A percentile compares a stretch with the other conserved stretches of the same genome.
phyloP scores from a whole-genome alignment of 1,140 invertebrate genomes.

The Zophobas morio region DNA sequence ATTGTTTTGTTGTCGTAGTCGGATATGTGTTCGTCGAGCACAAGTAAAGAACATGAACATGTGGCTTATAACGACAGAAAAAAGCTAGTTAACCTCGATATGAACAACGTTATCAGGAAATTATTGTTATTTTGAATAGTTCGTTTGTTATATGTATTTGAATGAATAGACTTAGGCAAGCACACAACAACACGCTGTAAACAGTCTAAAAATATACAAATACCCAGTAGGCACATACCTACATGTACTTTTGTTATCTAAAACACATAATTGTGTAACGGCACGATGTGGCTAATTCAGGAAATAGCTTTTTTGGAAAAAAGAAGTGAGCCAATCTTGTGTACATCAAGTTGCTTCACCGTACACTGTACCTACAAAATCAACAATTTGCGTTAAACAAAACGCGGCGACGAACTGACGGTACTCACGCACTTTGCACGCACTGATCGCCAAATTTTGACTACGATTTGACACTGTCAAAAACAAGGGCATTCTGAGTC shows the following conservation, averaged over 20 bases:
- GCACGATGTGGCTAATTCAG: not conserved
- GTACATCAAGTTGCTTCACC: not conserved
- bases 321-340: not conserved
- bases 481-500: constrained; percentile 10
- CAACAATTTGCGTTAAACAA: not conserved
- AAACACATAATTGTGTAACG: constrained; percentile 34
- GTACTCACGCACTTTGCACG: not conserved
- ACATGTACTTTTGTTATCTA: constrained; percentile 27
- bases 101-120: not conserved
- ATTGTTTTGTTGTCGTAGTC: constrained; percentile 16
- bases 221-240: not conserved
- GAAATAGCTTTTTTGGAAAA: constrained; percentile 12
- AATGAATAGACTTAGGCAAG: not conserved
- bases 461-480: not conserved
- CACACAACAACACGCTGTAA: not conserved
- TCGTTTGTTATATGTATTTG: not conserved
- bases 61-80: not conserved
- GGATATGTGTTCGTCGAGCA: not conserved
- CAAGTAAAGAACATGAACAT: not conserved
- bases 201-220: constrained; percentile 1
- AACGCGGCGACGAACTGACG: not conserved
- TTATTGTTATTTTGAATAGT: constrained; percentile 12
- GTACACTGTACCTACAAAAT: not conserved
- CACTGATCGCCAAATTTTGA: not conserved
- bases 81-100: constrained; percentile 11